Base-by-base conservation (phyloP, 2,797 vertebrate genomes). In the Cyclopterus lumpus region DNA sequence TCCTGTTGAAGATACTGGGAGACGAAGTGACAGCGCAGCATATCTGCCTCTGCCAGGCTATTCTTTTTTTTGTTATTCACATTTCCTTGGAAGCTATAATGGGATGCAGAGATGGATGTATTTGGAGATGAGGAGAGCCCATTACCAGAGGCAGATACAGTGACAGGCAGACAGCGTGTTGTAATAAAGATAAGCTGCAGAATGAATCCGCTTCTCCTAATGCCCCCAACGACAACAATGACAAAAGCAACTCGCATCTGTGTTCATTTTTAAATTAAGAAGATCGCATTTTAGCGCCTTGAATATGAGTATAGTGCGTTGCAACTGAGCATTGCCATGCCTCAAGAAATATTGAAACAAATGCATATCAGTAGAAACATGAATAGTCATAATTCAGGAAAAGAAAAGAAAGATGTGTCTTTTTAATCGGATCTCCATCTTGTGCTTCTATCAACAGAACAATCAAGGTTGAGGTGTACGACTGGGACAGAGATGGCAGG, bases 401-500 rank as follows among this genome's bases (percentile, higher is more conserved):
- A 32, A 32, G 32, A 7, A 6, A 42, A 6, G 22, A 14, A 36
- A 51, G 4, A 24, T 40, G 57, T 36, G n/a, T 11, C 2, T 32
- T 61, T 15, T 67, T 44, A 14, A 55, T 49, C 5, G 34, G 18
- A 64, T 72, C 8, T 2, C 22, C 9, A 38, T 58, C 4, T 71
- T 84, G 5, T 89, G 1, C 36, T 7, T 88, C 10, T 92, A 79
- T 64, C 67, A 71, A 81, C 94, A 97, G 96, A 93, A 95, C 96
- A 38, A 96, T 97, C 87, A 96, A 97, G 89, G 86, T 96, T 7
- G 96, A 97, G 85, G 96, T 96, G n/a, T 96, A 97, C 62, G 96
- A 97, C 81, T 97, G 96, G 96, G 96, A 97, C 88, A 94, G 96
- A 95, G 96, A 97, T 62, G 96, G 96, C 93, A 94, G 96, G 96